phyloP scores from a whole-genome alignment of 1,140 invertebrate genomes.

The Musca domestica region DNA sequence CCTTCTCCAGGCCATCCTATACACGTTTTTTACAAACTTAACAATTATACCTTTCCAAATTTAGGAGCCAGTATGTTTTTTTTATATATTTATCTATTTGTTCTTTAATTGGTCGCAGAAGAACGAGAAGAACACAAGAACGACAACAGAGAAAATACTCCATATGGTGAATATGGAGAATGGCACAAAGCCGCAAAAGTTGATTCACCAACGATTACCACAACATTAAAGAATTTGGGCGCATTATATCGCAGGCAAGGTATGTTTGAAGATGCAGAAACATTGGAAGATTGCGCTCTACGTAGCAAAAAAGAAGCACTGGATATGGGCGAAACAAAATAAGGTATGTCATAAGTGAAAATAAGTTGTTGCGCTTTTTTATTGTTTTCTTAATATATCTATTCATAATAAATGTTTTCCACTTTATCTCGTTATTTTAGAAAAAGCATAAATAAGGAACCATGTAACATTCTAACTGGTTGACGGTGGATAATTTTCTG shows the following conservation, averaged over 20 bases:
- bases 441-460: too few relatives aligned
- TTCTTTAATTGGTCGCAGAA: constrained; percentile 89
- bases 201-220: constrained; percentile 95
- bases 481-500: too few relatives aligned
- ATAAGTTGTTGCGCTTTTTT: too few relatives aligned
- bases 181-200: constrained; percentile 99
- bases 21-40: too few relatives aligned
- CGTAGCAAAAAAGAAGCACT: constrained; percentile 90
- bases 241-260: constrained; percentile 96
- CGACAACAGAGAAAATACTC: constrained; percentile 84
- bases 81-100: constrained; percentile 19
- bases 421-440: too few relatives aligned
- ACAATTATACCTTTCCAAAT: too few relatives aligned
- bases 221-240: constrained; percentile 94
- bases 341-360: constrained; percentile 58
- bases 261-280: constrained; percentile 98
- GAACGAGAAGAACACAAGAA: constrained; percentile 95
- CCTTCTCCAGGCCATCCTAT: too few relatives aligned
- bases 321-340: constrained; percentile 86
- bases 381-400: too few relatives aligned
- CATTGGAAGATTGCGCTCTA: constrained; percentile 94
- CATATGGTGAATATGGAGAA: constrained; percentile 91
- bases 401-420: too few relatives aligned
- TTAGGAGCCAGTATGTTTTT: too few relatives aligned
- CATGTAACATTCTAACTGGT: too few relatives aligned